Percentiles rank a stretch among this genome's conserved stretches.
Conservation (phyloP, 2,888 invertebrate species). For the Scaptomyza cyrtandrae region DNA sequence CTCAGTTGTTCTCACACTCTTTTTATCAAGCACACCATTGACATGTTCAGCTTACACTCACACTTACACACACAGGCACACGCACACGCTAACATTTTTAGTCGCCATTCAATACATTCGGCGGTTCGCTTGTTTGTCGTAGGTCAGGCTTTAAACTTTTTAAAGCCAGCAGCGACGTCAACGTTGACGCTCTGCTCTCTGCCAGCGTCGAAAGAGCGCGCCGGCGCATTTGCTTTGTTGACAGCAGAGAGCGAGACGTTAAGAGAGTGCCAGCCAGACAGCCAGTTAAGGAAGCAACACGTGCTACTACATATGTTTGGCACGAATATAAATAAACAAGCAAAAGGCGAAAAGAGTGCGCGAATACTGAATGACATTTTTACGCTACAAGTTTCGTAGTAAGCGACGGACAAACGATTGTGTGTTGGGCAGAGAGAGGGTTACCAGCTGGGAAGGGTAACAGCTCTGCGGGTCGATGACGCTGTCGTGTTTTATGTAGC, state of each 20-base stretch:
- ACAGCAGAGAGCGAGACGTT: conserved; percentile 12
- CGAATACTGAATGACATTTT: conserved; percentile 69
- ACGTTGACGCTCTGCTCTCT: conserved; percentile 22
- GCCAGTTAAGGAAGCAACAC: conserved; percentile 58
- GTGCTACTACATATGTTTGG: conserved; percentile 50
- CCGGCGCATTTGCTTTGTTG: conserved; percentile 55
- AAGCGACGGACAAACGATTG: conserved; percentile 12
- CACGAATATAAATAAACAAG: conserved; percentile 60
- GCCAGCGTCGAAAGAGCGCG: conserved; percentile 60
- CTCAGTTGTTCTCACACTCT: conserved; percentile 12
- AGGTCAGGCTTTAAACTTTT: conserved; percentile 68
- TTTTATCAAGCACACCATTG: conserved; percentile 3
- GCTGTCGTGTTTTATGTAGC: conserved; percentile 58
- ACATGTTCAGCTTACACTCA: conserved; percentile 3
- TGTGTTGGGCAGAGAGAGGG: neutral
- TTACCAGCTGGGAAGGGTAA: neutral
- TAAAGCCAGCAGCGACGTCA: conserved; percentile 23
- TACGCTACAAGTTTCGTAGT: conserved; percentile 68
- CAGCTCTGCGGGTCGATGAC: conserved; percentile 8
- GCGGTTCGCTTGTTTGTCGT: conserved; percentile 61
- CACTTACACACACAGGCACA: neutral
- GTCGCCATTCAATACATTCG: conserved; percentile 54
- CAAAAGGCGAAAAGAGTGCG: conserved; percentile 32
- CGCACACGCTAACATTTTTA: conserved; percentile 25
- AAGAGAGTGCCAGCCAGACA: conserved; percentile 10